Percentiles rank a stretch among this genome's conserved stretches.
phyloP scores from a whole-genome alignment of 2,888 invertebrate species.

The Eudemis profundana region DNA sequence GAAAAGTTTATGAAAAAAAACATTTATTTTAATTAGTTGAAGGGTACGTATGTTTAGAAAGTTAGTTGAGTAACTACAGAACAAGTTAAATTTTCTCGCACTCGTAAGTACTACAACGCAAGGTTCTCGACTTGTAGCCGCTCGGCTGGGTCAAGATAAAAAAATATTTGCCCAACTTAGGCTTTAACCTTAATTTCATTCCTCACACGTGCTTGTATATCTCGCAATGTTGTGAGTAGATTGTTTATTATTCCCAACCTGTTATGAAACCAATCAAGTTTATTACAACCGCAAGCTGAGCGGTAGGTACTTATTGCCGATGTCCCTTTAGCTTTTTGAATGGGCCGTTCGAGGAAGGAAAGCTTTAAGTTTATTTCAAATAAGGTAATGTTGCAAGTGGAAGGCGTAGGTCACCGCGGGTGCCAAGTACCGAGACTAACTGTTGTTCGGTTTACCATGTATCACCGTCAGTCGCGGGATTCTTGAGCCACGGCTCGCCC shows the following conservation, averaged over 20 bases:
- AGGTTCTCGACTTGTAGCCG: conserved; percentile 76
- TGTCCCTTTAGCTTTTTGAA: neutral
- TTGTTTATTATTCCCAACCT: conserved; percentile 33
- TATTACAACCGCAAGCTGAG: conserved; percentile 19
- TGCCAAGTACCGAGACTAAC: conserved; percentile 12
- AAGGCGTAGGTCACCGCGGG: conserved; percentile 8
- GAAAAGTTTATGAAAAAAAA: conserved; percentile 44
- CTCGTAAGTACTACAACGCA: conserved; percentile 62
- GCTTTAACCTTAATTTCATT: conserved; percentile 34
- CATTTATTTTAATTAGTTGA: conserved; percentile 45
- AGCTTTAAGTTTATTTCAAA: neutral
- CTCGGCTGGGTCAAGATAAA: conserved; percentile 71
- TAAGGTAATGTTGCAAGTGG: neutral
- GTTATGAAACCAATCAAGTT: conserved; percentile 37
- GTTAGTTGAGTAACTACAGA: conserved; percentile 77
- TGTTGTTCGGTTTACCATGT: conserved; percentile 30
- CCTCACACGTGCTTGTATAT: conserved; percentile 28
- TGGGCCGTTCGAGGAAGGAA: neutral
- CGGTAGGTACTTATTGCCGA: neutral
- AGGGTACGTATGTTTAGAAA: conserved; percentile 66
- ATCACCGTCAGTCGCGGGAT: conserved; percentile 8
- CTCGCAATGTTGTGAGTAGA: conserved; percentile 28
- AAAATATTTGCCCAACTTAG: conserved; percentile 59
- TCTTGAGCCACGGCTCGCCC: neutral
- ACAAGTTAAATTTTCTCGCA: conserved; percentile 74